These are phyloP conservation scores for Genyomyrus donnyi DNA, from an alignment of 2,113 vertebrate species.

Conservation along the genomic window DNA sequence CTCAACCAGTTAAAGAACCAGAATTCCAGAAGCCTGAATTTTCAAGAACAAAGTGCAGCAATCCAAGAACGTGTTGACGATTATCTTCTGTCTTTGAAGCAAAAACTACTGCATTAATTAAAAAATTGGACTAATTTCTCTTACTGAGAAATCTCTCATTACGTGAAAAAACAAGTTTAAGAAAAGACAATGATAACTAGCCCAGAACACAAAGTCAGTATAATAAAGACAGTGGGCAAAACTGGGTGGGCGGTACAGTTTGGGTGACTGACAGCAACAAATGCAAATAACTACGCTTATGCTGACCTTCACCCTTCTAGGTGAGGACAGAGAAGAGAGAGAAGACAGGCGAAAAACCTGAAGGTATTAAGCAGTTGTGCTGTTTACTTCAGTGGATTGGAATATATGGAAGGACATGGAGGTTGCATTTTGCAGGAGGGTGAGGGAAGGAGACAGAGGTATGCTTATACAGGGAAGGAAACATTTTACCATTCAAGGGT, in stretches of 20 bases:
- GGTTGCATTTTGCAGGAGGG: not conserved
- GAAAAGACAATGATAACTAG: not conserved
- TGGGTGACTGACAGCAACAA: constrained; percentile 62
- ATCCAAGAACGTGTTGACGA: not conserved
- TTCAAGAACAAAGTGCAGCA: not conserved
- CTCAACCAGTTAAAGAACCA: not conserved
- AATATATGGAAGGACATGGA: not conserved
- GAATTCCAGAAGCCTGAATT: not conserved
- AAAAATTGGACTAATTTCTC: not conserved
- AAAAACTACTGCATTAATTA: not conserved
- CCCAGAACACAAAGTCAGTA: constrained; percentile 2
- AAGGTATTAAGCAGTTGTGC: not conserved
- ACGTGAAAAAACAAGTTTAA: not conserved
- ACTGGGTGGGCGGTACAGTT: constrained; percentile 20
- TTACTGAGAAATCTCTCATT: not conserved
- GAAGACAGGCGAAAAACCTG: not conserved
- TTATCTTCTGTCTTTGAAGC: not conserved
- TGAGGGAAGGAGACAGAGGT: not conserved
- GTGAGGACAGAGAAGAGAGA: constrained; percentile 5
- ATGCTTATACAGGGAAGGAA: not conserved
- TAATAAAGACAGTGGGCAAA: constrained; percentile 23
- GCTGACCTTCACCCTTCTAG: constrained; percentile 46
- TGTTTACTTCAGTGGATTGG: not conserved
- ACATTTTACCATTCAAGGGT: not conserved
- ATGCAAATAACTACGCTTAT: constrained; percentile 45